Conservation (phyloP, 2,888 invertebrate species). For the Pheosia tremula region DNA sequence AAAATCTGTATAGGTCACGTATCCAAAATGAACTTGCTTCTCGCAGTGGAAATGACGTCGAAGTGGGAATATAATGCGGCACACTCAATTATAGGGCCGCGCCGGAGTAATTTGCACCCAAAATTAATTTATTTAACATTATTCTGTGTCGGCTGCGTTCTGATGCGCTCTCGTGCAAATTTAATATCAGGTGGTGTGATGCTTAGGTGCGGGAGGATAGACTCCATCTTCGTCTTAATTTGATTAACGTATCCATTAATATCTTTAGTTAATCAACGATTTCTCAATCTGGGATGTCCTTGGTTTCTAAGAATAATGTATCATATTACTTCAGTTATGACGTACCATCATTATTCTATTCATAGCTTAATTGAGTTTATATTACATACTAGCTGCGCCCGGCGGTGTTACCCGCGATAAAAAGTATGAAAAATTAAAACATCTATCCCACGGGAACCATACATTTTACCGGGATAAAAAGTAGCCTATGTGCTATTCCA, state of each 20-base stretch:
- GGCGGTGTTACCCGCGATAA: no score
- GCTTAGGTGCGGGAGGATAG: neutral
- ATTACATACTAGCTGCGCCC: no score
- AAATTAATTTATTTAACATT: slow-evolving; percentile 69
- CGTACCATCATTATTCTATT: no score
- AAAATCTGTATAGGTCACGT: slow-evolving; percentile 15
- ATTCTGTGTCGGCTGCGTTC: slow-evolving; percentile 28
- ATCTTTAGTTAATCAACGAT: neutral
- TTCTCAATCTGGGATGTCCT: neutral
- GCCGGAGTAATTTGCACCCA: slow-evolving; percentile 61
- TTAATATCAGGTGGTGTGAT: neutral
- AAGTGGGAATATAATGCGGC: slow-evolving; percentile 46
- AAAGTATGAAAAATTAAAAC: no score
- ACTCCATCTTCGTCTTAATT: neutral
- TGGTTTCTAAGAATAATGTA: neutral
- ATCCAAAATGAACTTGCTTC: slow-evolving; percentile 37
- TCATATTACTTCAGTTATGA: no score
- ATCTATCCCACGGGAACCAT: no score
- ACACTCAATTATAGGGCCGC: slow-evolving; percentile 58
- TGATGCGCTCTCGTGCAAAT: slow-evolving; percentile 19
- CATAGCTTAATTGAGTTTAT: no score
- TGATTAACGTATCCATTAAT: neutral
- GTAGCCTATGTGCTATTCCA: no score
- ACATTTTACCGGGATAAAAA: no score
- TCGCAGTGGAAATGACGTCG: slow-evolving; percentile 23